A percentile compares a stretch with the other conserved stretches of the same genome.
Evolutionary conservation across 2,113 vertebrate species (phyloP).

Genomic region (Urocolius indicus): DNA sequence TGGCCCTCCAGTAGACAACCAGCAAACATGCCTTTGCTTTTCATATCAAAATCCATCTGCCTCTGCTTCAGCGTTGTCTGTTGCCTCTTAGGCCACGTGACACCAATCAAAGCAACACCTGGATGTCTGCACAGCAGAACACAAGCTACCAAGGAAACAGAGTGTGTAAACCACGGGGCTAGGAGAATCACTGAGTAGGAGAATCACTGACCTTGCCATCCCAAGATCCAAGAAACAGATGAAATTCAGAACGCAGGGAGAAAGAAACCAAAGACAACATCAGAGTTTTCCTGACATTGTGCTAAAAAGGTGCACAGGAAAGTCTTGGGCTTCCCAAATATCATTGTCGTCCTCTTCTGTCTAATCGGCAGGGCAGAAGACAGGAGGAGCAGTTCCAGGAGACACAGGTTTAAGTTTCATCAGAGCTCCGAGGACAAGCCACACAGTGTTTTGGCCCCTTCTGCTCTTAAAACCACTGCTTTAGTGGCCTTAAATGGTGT

Average conservation of each 20-base stretch:
- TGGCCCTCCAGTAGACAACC: fast-evolving
- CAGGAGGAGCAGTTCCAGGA: not conserved
- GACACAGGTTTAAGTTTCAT: not conserved
- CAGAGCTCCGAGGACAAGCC: not conserved
- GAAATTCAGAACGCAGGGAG: fast-evolving
- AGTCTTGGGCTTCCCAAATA: not conserved
- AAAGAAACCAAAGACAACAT: not conserved
- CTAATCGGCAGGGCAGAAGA: not conserved
- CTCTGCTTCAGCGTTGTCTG: not conserved
- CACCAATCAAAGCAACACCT: not conserved
- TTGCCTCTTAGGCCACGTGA: not conserved
- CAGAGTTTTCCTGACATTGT: not conserved
- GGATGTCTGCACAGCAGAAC: not conserved
- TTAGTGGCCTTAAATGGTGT: not conserved
- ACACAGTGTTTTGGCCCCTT: not conserved
- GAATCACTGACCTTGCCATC: not conserved
- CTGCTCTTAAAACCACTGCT: not conserved
- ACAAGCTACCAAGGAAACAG: not conserved
- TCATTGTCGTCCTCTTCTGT: not conserved
- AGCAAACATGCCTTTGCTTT: not conserved
- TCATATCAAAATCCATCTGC: not conserved
- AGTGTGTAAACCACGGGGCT: fast-evolving
- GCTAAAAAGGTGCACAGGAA: not conserved
- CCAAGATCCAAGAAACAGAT: not conserved
- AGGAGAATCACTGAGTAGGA: not conserved